Base-by-base conservation (phyloP, 2,113 vertebrate genomes). In the Lathamus discolor region DNA sequence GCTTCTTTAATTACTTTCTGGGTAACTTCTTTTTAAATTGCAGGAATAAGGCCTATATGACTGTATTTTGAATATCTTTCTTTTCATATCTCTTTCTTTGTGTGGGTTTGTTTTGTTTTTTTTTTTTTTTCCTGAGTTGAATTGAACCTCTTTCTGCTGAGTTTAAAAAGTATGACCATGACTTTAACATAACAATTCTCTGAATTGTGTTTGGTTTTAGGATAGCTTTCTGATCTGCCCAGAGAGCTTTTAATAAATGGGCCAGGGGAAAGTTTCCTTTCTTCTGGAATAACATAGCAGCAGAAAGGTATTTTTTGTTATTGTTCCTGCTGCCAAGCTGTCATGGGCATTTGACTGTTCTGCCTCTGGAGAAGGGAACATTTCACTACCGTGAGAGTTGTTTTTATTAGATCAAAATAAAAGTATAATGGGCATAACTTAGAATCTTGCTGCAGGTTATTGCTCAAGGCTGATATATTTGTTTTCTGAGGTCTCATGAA, bases 371-470 rank as follows among this genome's bases (percentile, higher is more conserved):
- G 88, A 95, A 94, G 67, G 62, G 86, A 97, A 96, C 43, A 39
- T 54, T 93, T 87, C 88, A 80, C 64, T 88, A 61, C 83, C 41
- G 46, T 29, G 39, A 96, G 64, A 88, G 27, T 46, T 79, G 73
- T 41, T 96, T 97, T 95, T 93, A 93, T 95, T 96, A 97, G 62
- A 90, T 96, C 77, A 93, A 96, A 96, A 91, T 94, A 75, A 72
- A 95, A 88, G 82, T 68, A 44, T 74, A 66, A 46, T 24, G 48
- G 59, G 69, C 19, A 29, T 82, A 84, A 79, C 70, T 86, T 92
- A 84, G 76, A 82, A 46, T 59, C 73, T 93, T 95, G 69, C 92
- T 79, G 82, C 73, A 67, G 49, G 69, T 92, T 96, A 57, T 90
- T 95, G 41, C 68, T 82, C 39, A 46, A 68, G 68, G 18, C 62